Percentiles rank a stretch among this genome's conserved stretches.
phyloP scores from a whole-genome alignment of 2,113 vertebrate species.

The Columba janthina region DNA sequence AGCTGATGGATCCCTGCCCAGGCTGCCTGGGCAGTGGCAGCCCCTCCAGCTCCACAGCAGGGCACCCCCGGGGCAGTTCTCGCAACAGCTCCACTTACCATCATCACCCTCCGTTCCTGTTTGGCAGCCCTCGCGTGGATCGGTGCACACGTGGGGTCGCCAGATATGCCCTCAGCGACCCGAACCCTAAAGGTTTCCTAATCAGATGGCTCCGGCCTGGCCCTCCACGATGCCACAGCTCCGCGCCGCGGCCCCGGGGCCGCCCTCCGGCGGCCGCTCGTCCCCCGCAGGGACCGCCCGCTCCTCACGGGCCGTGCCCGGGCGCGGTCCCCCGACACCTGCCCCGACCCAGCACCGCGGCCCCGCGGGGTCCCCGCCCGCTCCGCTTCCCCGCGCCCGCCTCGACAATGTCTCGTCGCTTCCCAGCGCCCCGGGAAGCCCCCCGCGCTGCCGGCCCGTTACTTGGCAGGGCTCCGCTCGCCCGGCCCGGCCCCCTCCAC shows the following conservation, averaged over 20 bases:
- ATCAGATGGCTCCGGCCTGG: neutral
- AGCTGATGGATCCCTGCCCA: neutral
- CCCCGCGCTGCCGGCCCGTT: neutral
- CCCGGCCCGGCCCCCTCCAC: no score
- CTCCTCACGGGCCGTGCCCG: neutral
- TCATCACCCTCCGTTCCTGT: fast-evolving
- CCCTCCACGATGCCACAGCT: neutral
- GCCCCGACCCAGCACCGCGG: neutral
- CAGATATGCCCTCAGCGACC: neutral
- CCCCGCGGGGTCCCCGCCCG: neutral
- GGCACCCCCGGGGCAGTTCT: neutral
- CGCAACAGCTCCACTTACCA: neutral
- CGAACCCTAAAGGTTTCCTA: no score
- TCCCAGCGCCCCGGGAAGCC: no score
- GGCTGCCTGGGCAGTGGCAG: neutral
- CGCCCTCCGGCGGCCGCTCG: neutral
- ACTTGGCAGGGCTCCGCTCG: neutral
- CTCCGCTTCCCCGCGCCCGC: neutral
- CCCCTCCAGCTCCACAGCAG: neutral
- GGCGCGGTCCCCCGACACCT: neutral
- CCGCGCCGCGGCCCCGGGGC: neutral
- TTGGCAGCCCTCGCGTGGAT: no score
- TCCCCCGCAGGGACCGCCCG: neutral
- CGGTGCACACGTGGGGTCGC: neutral
- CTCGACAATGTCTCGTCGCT: neutral